phyloP scores from a whole-genome alignment of 2,113 vertebrate genomes.

The Antigone vipio region DNA sequence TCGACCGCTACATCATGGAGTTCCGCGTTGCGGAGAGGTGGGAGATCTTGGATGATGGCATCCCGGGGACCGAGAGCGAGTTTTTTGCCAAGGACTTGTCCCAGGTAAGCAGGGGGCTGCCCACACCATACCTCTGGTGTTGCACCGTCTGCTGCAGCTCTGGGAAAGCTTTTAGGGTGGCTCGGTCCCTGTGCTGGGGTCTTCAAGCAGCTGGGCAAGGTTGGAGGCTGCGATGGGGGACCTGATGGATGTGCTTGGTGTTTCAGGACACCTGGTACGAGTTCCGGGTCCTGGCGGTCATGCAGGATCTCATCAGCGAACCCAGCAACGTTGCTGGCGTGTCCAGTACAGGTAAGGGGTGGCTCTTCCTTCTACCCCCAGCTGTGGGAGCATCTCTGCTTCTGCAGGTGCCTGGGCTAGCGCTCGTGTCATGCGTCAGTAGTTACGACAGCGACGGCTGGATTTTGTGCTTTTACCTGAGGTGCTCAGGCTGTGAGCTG shows the following conservation, averaged over 20 bases:
- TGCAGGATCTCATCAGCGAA: slow-evolving; percentile 99
- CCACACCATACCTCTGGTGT: fast-evolving
- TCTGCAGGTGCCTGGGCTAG: background rate
- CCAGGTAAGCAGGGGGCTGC: slow-evolving; percentile 77
- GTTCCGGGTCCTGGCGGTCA: slow-evolving; percentile 96
- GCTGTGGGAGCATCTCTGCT: background rate
- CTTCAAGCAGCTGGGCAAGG: background rate
- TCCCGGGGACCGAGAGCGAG: slow-evolving; percentile 87
- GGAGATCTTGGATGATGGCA: slow-evolving; percentile 92
- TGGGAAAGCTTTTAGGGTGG: background rate
- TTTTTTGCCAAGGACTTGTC: slow-evolving; percentile 95
- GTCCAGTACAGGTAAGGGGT: slow-evolving; percentile 89
- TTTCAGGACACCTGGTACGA: slow-evolving; percentile 97
- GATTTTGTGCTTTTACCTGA: background rate
- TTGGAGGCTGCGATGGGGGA: background rate
- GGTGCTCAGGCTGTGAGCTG: background rate
- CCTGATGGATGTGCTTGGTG: background rate
- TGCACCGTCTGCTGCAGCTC: background rate
- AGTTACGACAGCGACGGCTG: background rate
- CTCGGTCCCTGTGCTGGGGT: fast-evolving
- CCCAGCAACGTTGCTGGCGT: slow-evolving; percentile 98
- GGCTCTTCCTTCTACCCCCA: background rate
- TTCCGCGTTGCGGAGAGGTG: slow-evolving; percentile 93
- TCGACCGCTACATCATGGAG: slow-evolving; percentile 96
- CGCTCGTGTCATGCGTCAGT: background rate